Evolutionary conservation across 2,113 vertebrate species (phyloP), one percentile per base, ranked within the genome.

Genomic region (Sterrhoptilus dennistouni): DNA sequence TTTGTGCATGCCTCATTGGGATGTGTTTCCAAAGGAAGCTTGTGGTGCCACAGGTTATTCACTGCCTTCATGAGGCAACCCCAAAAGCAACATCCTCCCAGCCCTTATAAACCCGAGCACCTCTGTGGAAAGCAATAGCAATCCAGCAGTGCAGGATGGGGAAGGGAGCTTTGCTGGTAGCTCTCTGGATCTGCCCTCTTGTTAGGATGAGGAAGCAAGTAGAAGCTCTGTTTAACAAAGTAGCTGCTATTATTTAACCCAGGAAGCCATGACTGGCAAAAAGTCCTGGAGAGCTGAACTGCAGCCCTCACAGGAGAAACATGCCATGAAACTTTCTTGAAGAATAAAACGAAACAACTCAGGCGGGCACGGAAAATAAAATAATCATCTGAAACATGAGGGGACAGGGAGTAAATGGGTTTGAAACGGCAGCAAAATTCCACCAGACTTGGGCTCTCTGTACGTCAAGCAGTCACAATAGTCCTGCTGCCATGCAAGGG

Each of bases 81-180:
- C 49, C 27, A 38, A 52, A 77, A 11, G 5, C 33, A 28, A 17
- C 5, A 53, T 5, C 3, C 8, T 14, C 33, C 11, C 27, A 60
- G 19, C 5, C 29, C 64, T 35, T 49, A 4, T 31, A 61, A 44
- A 53, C 80, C 40, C 56, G 49, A n/a, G n/a, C 11, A 3, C 36
- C 14, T 49, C 57, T 53, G 4, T 21, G 31, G 33, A 74, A 81
- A 65, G 35, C 35, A 12, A 9, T 12, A 44, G 19, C 33, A 66
- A 52, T 49, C 19, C 1, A 6, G 13, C 47, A 50, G 0, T 6
- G 23, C 2, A 6, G 22, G 49, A 18, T 1, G 1, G 38, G 6
- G 12, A 49, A 61, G 12, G 42, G 19, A 82, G 35, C 14, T 64
- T 36, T 29, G 12, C 38, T 20, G 47, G 16, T 14, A 25, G 35